Conservation (phyloP, 1,140 invertebrate genomes). For the Battus philenor region DNA sequence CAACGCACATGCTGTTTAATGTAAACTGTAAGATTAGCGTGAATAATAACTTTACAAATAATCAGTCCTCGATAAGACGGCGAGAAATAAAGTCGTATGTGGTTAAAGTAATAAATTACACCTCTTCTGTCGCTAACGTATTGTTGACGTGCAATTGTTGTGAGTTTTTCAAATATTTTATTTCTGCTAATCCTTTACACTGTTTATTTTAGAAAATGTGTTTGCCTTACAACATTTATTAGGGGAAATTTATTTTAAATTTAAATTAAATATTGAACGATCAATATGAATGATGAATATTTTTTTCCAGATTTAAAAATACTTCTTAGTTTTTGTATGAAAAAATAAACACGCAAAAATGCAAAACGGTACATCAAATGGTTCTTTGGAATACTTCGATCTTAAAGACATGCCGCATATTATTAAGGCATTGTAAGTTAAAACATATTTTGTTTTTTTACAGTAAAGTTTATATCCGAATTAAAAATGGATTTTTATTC, state of each 20-base stretch:
- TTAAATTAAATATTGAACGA: too few species aligned
- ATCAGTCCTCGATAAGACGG: slow-evolving; percentile 14
- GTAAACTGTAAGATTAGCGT: slow-evolving; percentile 11
- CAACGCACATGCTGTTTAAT: neutral
- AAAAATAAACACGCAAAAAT: slow-evolving; percentile 37
- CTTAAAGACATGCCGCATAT: slow-evolving; percentile 55
- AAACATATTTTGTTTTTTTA: neutral
- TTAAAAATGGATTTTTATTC: slow-evolving; percentile 24
- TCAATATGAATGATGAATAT: too few species aligned
- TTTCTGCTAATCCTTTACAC: neutral
- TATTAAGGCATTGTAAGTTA: slow-evolving; percentile 44
- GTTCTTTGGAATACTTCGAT: slow-evolving; percentile 42
- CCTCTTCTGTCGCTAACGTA: neutral
- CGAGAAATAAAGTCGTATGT: slow-evolving; percentile 14
- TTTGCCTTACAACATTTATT: too few species aligned
- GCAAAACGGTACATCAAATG: slow-evolving; percentile 37
- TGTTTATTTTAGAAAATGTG: too few species aligned
- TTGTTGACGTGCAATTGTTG: slow-evolving; percentile 1
- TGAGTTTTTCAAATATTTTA: slow-evolving; percentile 5
- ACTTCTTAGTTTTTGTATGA: too few species aligned
- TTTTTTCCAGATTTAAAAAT: too few species aligned
- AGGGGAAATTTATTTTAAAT: too few species aligned
- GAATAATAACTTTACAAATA: slow-evolving; percentile 15
- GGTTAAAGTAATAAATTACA: slow-evolving; percentile 2
- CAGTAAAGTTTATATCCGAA: neutral